Evolutionary conservation across 1,140 invertebrate genomes (phyloP), one percentile per base, ranked within the genome.

Genomic region (Pantala flavescens): DNA sequence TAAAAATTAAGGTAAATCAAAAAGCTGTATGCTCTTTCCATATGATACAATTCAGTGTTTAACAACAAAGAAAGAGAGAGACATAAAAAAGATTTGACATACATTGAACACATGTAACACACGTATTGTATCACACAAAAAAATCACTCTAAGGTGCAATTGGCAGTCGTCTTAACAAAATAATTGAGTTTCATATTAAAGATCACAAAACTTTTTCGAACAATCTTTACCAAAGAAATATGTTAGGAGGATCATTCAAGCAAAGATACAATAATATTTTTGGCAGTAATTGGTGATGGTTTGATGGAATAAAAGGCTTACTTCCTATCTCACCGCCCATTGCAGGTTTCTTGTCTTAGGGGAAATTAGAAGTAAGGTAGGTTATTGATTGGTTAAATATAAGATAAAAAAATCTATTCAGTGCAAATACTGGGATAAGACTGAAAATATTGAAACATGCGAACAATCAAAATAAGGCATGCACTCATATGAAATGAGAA

Each of bases 161-260:
- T 63, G 49, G 49, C 49, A 63, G 49, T 63, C 49, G 49, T 63
- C 49, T 63, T 63, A 63, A 63, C 49, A 63, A 63, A 63, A 63
- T 63, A 63, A 19, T 63, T 21, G 14, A 63, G n/a, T 63, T 63
- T 21, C 49, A 63, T 16, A 63, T 63, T 63, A 63, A 12, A 63
- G n/a, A 63, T 36, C 49, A 19, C 16, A 63, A 63, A 19, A 19
- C 2, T 63, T 63, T 63, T 63, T 63, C n/a, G 49, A 63, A 63
- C 12, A 3, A 63, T 63, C n/a, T 63, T 21, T 21, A 63, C 49
- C 49, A 63, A 19, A 63, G 49, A 63, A 63, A 21, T 63, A 63
- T 21, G n/a, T 63, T 63, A 63, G 49, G 28, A 19, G 49, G 49
- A 63, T 63, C n/a, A 63, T 63, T 63, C 16, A 63, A 63, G 49